A percentile compares a stretch with the other conserved stretches of the same genome.
Conservation (phyloP, 2,113 vertebrate species). For the Macquaria australasica region DNA sequence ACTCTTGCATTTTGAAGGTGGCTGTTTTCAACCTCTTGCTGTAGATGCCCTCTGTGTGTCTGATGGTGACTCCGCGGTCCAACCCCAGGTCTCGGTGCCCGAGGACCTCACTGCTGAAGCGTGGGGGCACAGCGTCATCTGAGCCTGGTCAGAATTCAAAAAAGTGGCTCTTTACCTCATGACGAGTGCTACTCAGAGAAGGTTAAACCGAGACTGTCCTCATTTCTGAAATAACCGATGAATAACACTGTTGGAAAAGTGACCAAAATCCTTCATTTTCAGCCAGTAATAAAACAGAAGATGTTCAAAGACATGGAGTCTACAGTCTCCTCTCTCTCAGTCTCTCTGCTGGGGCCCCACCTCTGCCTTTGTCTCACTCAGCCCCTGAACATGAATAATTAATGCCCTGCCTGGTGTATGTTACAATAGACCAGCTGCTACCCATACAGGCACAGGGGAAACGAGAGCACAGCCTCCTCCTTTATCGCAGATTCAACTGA, state of each 20-base stretch:
- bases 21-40: conserved; percentile 80
- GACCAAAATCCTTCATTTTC: neutral
- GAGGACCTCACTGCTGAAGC: conserved; percentile 76
- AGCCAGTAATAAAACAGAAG: conserved; percentile 2
- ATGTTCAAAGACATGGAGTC: neutral
- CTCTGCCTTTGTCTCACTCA: conserved; percentile 62
- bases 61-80: conserved; percentile 58
- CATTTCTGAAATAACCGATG: neutral
- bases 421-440: conserved; percentile 78
- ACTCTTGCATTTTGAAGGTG: conserved; percentile 32
- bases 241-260: neutral
- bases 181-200: no score
- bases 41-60: conserved; percentile 84
- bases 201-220: neutral
- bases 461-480: conserved; percentile 17
- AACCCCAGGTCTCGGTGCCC: conserved; percentile 66
- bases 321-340: neutral
- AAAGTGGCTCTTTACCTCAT: neutral
- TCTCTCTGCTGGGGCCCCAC: conserved; percentile 19
- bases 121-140: conserved; percentile 86
- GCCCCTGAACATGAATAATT: conserved; percentile 78
- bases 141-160: conserved; percentile 81
- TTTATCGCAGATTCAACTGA: conserved; percentile 1
- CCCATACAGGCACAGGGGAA: conserved; percentile 19
- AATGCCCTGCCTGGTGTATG: conserved; percentile 36